A percentile compares a stretch with the other conserved stretches of the same genome.
These are phyloP conservation scores for Drosophila longiperda DNA, from an alignment of 2,888 invertebrate species.

Conservation along the genomic window DNA sequence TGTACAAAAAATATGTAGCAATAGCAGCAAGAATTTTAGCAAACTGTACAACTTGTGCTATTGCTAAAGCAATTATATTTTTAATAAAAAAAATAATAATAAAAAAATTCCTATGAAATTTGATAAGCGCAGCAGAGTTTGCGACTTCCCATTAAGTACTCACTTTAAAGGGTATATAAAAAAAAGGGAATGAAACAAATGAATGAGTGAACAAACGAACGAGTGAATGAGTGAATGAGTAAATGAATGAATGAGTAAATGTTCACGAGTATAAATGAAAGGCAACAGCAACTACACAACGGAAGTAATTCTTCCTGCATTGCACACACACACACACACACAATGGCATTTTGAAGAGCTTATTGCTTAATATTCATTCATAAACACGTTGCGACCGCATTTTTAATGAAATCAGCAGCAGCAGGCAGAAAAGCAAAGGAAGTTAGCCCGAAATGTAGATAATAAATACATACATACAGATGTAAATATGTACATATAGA, in stretches of 20 bases:
- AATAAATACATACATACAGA: slow-evolving; percentile 30
- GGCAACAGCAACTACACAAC: slow-evolving; percentile 59
- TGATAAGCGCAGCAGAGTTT: background rate
- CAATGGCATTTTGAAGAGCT: slow-evolving; percentile 60
- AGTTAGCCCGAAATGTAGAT: slow-evolving; percentile 62
- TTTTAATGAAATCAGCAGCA: slow-evolving; percentile 77
- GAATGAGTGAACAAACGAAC: slow-evolving; percentile 38
- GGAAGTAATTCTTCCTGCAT: slow-evolving; percentile 72
- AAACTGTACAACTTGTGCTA: no score
- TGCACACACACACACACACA: slow-evolving; percentile 21
- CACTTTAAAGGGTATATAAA: slow-evolving; percentile 13
- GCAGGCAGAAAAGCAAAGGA: slow-evolving; percentile 55
- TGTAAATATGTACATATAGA: slow-evolving; percentile 19
- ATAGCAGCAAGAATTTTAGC: background rate
- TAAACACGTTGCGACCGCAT: slow-evolving; percentile 76
- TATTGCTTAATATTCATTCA: slow-evolving; percentile 82
- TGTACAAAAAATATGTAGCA: background rate
- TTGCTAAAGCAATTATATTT: background rate
- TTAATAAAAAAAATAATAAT: no score
- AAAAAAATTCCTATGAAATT: background rate
- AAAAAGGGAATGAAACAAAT: slow-evolving; percentile 30
- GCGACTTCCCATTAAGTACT: background rate
- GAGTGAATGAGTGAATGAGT: slow-evolving; percentile 41
- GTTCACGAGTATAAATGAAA: slow-evolving; percentile 56
- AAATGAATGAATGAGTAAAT: slow-evolving; percentile 66